phyloP scores from a whole-genome alignment of 2,888 invertebrate species.

The Caradrina kadenii region DNA sequence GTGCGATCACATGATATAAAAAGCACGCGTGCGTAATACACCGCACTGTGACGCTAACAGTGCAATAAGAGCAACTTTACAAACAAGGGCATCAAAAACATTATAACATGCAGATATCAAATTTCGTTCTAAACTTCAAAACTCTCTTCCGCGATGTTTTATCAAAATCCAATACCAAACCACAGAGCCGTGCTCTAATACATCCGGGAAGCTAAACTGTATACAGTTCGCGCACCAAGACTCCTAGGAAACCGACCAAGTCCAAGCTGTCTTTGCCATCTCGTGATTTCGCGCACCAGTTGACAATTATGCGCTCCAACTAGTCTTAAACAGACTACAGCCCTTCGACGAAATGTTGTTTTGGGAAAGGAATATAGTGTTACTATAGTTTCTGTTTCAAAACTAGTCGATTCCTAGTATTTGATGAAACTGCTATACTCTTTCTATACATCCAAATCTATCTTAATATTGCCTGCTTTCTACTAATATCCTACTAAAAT shows the following conservation, averaged over 20 bases:
- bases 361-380: neutral
- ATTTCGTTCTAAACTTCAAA: too few species aligned
- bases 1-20: too few species aligned
- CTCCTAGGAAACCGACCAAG: constrained; percentile 1
- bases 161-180: neutral
- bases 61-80: too few species aligned
- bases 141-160: too few species aligned
- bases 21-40: too few species aligned
- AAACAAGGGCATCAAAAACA: too few species aligned
- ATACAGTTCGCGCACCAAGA: neutral
- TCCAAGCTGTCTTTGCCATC: neutral
- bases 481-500: too few species aligned
- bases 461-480: too few species aligned
- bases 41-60: too few species aligned
- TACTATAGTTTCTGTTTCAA: neutral
- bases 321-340: neutral
- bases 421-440: neutral
- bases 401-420: neutral
- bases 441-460: too few species aligned
- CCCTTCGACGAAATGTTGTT: constrained; percentile 9
- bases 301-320: constrained; percentile 22
- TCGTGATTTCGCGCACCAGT: constrained; percentile 8
- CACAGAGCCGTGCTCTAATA: neutral
- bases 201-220: neutral
- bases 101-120: too few species aligned